A percentile compares a stretch with the other conserved stretches of the same genome.
Evolutionary conservation across 2,797 vertebrate species (phyloP).

Genomic region (Melanotaenia maccullochi): DNA sequence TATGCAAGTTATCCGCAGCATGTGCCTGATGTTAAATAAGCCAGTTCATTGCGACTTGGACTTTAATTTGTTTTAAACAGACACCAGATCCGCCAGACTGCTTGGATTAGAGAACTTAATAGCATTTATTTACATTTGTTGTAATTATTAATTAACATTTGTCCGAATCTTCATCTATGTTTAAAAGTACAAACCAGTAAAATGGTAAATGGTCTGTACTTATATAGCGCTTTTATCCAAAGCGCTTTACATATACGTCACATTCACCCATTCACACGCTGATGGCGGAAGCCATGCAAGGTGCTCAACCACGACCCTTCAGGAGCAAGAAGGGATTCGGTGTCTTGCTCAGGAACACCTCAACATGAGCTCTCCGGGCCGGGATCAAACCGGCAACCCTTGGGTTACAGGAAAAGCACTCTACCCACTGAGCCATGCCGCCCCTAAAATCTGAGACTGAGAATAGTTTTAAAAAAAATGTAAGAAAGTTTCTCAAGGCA

Average conservation of each 20-base stretch:
- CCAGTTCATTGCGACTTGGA: neutral
- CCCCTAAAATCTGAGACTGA: neutral
- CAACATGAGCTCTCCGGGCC: too few species aligned
- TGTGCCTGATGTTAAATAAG: conserved; percentile 35
- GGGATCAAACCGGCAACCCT: too few species aligned
- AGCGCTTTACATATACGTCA: too few species aligned
- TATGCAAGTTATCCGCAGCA: conserved; percentile 43
- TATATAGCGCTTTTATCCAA: too few species aligned
- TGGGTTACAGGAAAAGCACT: too few species aligned
- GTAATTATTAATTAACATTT: neutral
- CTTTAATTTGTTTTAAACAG: neutral
- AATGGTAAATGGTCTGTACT: too few species aligned
- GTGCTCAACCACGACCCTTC: too few species aligned
- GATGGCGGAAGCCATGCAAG: too few species aligned
- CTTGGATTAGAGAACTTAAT: neutral
- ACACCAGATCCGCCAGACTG: neutral
- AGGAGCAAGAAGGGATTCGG: too few species aligned
- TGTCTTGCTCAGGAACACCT: too few species aligned
- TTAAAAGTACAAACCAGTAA: neutral
- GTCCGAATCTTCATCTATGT: neutral
- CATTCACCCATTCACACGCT: too few species aligned
- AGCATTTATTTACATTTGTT: neutral
- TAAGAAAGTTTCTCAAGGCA: neutral
- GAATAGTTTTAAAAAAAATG: neutral
- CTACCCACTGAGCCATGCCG: too few species aligned